Base-by-base conservation (phyloP, 2,797 vertebrate genomes). In the Neopelma chrysocephalum region DNA sequence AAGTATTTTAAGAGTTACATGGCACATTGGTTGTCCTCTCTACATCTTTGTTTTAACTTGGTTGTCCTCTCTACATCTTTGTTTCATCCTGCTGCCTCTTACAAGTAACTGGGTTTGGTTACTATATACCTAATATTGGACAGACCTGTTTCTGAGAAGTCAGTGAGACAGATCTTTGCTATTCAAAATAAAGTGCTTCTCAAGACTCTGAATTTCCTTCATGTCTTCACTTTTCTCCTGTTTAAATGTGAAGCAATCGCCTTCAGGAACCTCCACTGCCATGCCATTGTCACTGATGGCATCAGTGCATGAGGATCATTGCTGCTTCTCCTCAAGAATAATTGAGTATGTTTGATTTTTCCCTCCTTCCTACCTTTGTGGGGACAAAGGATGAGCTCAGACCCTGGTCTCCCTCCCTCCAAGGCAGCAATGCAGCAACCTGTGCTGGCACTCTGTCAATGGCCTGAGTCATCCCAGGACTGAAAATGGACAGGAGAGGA, bases 241-340 rank as follows among this genome's bases (percentile, higher is more conserved):
- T 72, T 73, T 21, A 51, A 91, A 62, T 32, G 31, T 2, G 3
- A 79, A 79, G 38, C 4, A 23, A 15, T 76, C 51, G 57, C 65
- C 76, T 86, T 88, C 32, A 21, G 36, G n/a, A 58, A 13, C 31
- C n/a, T 77, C 68, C 53, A 8, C 17, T 56, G 56, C 26, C 9
- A 0, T 48, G n/a, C 22, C 6, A 0, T 47, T 43, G 15, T 61
- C 71, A 51, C 23, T 36, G 36, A 48, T 10, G 25, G 21, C 58
- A 51, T 57, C 0, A 0, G 17, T 5, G 0, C 26, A 10, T 14
- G 60, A 77, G 18, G 26, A 36, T 47, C 1, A 0, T 57, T 66
- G 42, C 61, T 69, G 26, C 18, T 54, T 79, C 58, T 75, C 45
- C n/a, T 82, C 42, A 15, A 32, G 32, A 69, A 82, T 8, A 87